phyloP scores from a whole-genome alignment of 2,888 invertebrate species.

The Ceriagrion tenellum region DNA sequence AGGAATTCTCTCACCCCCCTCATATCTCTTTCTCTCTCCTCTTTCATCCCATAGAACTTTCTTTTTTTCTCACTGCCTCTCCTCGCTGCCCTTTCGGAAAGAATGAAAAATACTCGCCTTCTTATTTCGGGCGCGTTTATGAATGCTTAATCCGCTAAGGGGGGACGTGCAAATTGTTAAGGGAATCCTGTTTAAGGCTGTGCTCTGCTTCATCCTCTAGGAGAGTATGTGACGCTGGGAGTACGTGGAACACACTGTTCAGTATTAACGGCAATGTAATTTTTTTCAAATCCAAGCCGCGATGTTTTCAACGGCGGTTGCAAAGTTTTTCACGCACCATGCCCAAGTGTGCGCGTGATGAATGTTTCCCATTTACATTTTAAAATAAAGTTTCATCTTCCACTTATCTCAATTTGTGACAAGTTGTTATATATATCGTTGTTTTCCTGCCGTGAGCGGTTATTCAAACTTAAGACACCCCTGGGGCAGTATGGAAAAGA shows the following conservation, averaged over 20 bases:
- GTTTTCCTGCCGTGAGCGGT: too few species aligned
- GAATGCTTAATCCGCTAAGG: background rate
- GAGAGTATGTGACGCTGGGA: background rate
- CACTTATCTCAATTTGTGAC: too few species aligned
- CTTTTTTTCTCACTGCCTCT: too few species aligned
- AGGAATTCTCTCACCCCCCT: background rate
- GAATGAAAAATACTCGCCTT: background rate
- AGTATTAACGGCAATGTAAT: background rate
- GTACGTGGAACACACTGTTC: background rate
- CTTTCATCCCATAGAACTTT: background rate
- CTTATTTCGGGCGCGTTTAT: background rate
- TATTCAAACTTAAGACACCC: too few species aligned
- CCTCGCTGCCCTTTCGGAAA: background rate
- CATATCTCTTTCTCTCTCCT: background rate
- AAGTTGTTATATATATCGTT: too few species aligned
- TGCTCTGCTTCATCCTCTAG: background rate
- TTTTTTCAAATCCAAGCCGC: background rate
- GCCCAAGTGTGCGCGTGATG: background rate
- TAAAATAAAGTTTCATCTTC: too few species aligned
- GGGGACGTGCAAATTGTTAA: background rate
- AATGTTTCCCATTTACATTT: too few species aligned
- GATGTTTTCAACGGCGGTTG: too few species aligned
- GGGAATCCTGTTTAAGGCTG: background rate
- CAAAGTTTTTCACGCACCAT: background rate
- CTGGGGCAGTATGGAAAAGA: too few species aligned